A percentile compares a stretch with the other conserved stretches of the same genome.
phyloP scores from a whole-genome alignment of 1,140 invertebrate genomes.

The Batillaria attramentaria region DNA sequence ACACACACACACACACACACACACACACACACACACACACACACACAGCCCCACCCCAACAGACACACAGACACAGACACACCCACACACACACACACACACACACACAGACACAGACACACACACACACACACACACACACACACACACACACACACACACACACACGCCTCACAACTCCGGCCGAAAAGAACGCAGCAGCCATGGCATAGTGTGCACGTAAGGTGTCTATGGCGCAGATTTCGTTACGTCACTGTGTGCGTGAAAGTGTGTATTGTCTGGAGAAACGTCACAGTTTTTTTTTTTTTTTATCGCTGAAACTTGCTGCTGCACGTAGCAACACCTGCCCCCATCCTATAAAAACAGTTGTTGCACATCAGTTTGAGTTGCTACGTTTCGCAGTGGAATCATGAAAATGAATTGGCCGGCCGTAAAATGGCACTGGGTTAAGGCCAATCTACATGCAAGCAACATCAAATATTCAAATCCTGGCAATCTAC shows the following conservation, averaged over 20 bases:
- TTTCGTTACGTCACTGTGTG: neutral
- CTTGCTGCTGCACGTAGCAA: too few relatives aligned
- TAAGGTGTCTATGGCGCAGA: neutral
- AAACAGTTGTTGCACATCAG: too few relatives aligned
- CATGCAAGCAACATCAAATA: too few relatives aligned
- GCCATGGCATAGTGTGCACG: neutral
- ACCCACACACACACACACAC: neutral
- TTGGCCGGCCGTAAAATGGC: too few relatives aligned
- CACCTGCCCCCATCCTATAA: too few relatives aligned
- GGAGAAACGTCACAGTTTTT: neutral
- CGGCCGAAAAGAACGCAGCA: too few relatives aligned
- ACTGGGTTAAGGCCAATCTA: too few relatives aligned
- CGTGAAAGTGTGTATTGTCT: neutral
- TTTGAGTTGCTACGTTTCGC: too few relatives aligned
- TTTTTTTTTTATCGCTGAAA: neutral
- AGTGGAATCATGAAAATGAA: too few relatives aligned
- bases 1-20: neutral
- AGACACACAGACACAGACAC: neutral
- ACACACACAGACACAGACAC: neutral
- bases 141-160: conserved; percentile 1
- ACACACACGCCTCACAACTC: neutral
- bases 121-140: conserved; percentile 1
- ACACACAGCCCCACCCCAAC: neutral
- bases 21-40: neutral
- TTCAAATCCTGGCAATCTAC: too few relatives aligned